Evolutionary conservation across 1,140 invertebrate genomes (phyloP), one percentile per base, ranked within the genome.

Genomic region (Phocides pigmalion): DNA sequence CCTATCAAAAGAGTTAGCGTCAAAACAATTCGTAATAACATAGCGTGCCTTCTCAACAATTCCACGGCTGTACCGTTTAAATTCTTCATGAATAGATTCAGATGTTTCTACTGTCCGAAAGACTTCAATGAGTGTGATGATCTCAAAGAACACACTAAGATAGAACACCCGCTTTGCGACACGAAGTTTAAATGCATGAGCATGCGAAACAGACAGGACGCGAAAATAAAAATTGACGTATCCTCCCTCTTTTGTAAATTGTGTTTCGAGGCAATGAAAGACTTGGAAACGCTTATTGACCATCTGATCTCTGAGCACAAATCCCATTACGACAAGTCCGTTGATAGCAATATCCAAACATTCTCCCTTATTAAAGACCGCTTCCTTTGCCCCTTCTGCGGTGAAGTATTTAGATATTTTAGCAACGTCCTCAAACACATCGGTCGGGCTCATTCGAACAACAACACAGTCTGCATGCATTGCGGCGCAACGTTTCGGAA

Each of bases 51-150:
- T 11, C 42, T 89, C 0, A 89, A 87, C 37, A 86, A 83, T 72
- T 84, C 84, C 0, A 87, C 84, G 3, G 82, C 81, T 0, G 12
- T 87, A 9, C 84, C 84, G 0, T 89, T 89, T 49, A 89, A 89
- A 47, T 80, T 72, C 63, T 87, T 79, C 46, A 81, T 81, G 74
- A 82, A 80, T 50, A 76, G 65, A 49, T 87, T 87, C 49, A 66
- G 82, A 35, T 89, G 84, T 66, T 89, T 89, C 39, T 87, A 87
- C 64, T 89, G 87, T 41, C 65, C 81, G 0, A 81, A 78, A 71
- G 79, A 85, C 65, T 89, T 82, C 17, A 61, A 53, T 0, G 71
- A 80, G 16, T 82, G 79, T 14, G 79, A 85, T 22, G 56, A 66
- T 41, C 50, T 89, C 1, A 85, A 75, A 47, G 63, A 79, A 12